Evolutionary conservation across 2,888 invertebrate species (phyloP).

Genomic region (Sarcophaga subvicina): DNA sequence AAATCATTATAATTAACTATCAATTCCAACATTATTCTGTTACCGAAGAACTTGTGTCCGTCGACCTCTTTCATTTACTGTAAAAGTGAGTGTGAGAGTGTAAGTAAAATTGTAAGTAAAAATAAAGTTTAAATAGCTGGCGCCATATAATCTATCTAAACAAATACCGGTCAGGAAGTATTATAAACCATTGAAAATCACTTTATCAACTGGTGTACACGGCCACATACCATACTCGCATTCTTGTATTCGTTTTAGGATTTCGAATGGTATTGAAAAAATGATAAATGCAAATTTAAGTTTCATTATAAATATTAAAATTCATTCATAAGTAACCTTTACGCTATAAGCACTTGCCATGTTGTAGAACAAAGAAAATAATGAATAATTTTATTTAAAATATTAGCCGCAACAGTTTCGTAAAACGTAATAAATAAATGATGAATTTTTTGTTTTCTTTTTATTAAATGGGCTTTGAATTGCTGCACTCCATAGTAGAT

Average conservation of each 20-base stretch:
- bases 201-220: neutral
- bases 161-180: constrained; percentile 13
- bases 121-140: constrained; percentile 53
- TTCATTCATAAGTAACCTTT: constrained; percentile 9
- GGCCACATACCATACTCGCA: neutral
- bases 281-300: constrained; percentile 8
- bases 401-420: too few relatives aligned
- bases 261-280: neutral
- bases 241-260: neutral
- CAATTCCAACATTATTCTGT: too few relatives aligned
- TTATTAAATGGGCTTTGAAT: too few relatives aligned
- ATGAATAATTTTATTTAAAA: too few relatives aligned
- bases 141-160: constrained; percentile 72
- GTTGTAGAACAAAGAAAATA: too few relatives aligned
- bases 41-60: too few relatives aligned
- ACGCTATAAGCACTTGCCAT: neutral
- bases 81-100: too few relatives aligned
- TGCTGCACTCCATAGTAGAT: too few relatives aligned
- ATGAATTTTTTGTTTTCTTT: too few relatives aligned
- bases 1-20: too few relatives aligned
- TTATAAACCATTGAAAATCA: neutral
- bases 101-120: neutral
- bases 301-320: constrained; percentile 6
- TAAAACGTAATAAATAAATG: too few relatives aligned
- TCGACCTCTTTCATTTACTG: too few relatives aligned